Evolutionary conservation across 1,140 invertebrate species (phyloP).

Genomic region (Myzus persicae): DNA sequence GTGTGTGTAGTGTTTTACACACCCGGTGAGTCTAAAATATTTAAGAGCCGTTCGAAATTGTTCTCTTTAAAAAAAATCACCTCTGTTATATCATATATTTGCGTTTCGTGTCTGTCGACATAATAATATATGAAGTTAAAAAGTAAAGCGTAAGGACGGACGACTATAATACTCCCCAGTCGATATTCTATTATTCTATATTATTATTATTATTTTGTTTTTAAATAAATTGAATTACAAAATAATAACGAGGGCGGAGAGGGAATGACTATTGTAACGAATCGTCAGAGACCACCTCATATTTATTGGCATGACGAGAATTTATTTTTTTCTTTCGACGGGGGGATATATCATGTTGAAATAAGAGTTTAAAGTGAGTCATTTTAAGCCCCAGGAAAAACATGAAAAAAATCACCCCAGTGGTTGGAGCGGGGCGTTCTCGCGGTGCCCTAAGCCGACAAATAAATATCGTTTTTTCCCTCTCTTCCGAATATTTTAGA

Average conservation of each 20-base stretch:
- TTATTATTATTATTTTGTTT: not conserved
- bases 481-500: conserved; percentile 43
- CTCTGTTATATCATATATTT: not conserved
- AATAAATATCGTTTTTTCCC: conserved; percentile 45
- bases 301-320: not conserved
- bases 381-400: conserved; percentile 44
- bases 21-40: not conserved
- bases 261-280: not conserved
- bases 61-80: not conserved
- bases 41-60: not conserved
- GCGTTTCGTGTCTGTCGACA: not conserved
- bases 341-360: conserved; percentile 29
- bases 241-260: not conserved
- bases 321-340: not conserved
- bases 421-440: not conserved
- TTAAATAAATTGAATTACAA: not conserved
- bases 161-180: too few species aligned
- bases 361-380: conserved; percentile 57
- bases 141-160: not conserved
- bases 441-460: not conserved
- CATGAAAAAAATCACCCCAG: conserved; percentile 38
- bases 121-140: not conserved
- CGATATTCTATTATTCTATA: not conserved
- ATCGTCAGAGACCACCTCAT: not conserved
- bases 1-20: not conserved